Conservation (phyloP, 2,113 vertebrate species). For the Eretmochelys imbricata region DNA sequence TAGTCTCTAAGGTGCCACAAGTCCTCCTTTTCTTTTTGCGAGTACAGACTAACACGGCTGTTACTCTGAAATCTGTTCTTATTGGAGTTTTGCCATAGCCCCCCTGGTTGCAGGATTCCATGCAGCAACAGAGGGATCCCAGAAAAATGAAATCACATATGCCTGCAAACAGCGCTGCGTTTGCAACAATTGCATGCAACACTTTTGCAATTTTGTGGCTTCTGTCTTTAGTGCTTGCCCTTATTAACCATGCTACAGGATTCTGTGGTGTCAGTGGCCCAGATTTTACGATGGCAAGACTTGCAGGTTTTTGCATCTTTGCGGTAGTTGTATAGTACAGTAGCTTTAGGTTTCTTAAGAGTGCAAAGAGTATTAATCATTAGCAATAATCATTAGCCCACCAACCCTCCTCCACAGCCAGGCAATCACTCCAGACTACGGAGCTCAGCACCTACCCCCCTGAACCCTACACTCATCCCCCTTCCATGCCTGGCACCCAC, state of each 20-base stretch:
- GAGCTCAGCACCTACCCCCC: not conserved
- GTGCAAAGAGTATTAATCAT: not conserved
- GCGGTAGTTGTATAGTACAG: not conserved
- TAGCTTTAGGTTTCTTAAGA: not conserved
- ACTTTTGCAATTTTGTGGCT: not conserved
- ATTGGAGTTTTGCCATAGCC: not conserved
- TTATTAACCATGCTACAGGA: not conserved
- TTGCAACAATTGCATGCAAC: not conserved
- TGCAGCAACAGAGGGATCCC: not conserved
- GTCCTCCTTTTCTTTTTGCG: too few species aligned
- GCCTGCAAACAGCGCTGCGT: not conserved
- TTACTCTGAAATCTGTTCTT: too few species aligned
- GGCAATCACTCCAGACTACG: not conserved
- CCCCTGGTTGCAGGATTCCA: not conserved
- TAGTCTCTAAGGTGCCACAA: too few species aligned
- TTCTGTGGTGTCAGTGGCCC: not conserved
- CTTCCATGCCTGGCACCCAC: too few species aligned
- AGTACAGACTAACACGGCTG: too few species aligned
- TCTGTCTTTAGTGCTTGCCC: not conserved
- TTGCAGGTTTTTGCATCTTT: not conserved
- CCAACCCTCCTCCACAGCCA: not conserved
- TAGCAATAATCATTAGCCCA: not conserved
- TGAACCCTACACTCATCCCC: not conserved
- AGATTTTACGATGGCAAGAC: not conserved
- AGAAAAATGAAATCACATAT: not conserved